Percentiles rank a stretch among this genome's conserved stretches.
Conservation (phyloP, 1,140 invertebrate genomes). For the Hyposmocoma kahamanoa region DNA sequence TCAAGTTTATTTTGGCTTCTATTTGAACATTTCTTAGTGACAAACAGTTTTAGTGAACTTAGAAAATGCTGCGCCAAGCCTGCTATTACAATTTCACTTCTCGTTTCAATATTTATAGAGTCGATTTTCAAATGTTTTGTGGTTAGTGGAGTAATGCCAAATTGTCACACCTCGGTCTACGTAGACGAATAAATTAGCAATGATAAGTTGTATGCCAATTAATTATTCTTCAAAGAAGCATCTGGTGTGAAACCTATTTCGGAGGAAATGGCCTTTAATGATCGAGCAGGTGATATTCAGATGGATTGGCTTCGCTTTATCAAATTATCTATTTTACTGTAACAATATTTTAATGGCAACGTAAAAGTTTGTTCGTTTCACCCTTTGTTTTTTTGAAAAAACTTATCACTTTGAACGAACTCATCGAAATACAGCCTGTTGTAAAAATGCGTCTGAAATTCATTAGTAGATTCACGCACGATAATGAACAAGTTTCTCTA, state of each 20-base stretch:
- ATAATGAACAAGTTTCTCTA: no score
- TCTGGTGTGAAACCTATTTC: conserved; percentile 52
- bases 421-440: no score
- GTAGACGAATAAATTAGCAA: conserved; percentile 70
- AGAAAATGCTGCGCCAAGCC: conserved; percentile 31
- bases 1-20: conserved; percentile 65
- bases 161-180: conserved; percentile 62
- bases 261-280: conserved; percentile 49
- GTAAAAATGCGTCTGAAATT: no score
- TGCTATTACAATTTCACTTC: conserved; percentile 21
- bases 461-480: no score
- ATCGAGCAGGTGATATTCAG: no score
- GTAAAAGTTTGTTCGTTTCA: no score
- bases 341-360: no score
- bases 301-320: no score
- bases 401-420: no score
- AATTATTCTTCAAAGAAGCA: conserved; percentile 73
- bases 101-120: conserved; percentile 10
- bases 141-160: conserved; percentile 58
- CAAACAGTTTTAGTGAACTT: conserved; percentile 44
- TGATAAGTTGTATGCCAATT: conserved; percentile 73
- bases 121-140: conserved; percentile 18
- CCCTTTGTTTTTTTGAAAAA: no score
- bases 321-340: no score
- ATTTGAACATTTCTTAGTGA: conserved; percentile 58